A percentile compares a stretch with the other conserved stretches of the same genome.
Conservation (phyloP, 2,888 invertebrate genomes). For the Neuroscelio doddi region DNA sequence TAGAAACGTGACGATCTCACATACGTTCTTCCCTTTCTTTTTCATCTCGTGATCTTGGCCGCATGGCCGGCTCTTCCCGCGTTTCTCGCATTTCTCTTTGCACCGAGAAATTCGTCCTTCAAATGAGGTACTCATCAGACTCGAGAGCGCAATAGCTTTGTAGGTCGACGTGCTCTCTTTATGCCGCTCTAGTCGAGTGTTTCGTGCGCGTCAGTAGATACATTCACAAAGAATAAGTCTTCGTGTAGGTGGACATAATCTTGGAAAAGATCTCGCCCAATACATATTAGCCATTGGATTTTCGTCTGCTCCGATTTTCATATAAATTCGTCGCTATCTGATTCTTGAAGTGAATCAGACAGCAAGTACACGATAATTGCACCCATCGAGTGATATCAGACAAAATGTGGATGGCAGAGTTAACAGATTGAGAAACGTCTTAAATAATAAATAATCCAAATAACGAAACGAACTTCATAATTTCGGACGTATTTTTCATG, state of each 20-base stretch:
- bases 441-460: too few relatives aligned
- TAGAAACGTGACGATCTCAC: conserved; percentile 31
- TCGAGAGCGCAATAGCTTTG: conserved; percentile 37
- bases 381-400: too few relatives aligned
- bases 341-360: too few relatives aligned
- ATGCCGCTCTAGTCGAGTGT: conserved; percentile 17
- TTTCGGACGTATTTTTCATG: neutral
- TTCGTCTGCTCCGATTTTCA: too few relatives aligned
- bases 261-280: neutral
- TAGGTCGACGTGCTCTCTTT: conserved; percentile 38
- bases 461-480: too few relatives aligned
- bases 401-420: too few relatives aligned
- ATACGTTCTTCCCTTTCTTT: conserved; percentile 17
- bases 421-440: too few relatives aligned
- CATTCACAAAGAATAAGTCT: conserved; percentile 6
- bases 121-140: conserved; percentile 10
- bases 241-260: conserved; percentile 30
- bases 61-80: conserved; percentile 22
- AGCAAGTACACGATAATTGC: too few relatives aligned
- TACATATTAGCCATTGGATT: neutral
- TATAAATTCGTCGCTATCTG: too few relatives aligned
- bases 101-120: conserved; percentile 33
- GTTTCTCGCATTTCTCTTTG: conserved; percentile 21
- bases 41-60: conserved; percentile 10
- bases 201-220: neutral